Percentiles rank a stretch among this genome's conserved stretches.
Conservation (phyloP, 2,888 invertebrate species). For the Aradus depressus region DNA sequence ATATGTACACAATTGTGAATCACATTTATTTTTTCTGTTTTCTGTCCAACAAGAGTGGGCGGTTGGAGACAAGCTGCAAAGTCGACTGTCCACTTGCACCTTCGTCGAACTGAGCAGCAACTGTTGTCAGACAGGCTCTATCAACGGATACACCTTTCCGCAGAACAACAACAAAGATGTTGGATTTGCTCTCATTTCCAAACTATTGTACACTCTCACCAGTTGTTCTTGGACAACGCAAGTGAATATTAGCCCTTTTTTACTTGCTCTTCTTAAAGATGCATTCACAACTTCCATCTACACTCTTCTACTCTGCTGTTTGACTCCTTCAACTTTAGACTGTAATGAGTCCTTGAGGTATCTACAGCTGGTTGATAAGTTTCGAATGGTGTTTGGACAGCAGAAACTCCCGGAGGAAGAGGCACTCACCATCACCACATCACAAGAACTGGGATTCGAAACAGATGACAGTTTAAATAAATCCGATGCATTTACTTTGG, state of each 20-base stretch:
- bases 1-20: constrained; percentile 39
- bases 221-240: neutral
- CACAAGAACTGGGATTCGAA: constrained; percentile 10
- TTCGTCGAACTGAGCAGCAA: constrained; percentile 57
- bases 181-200: constrained; percentile 18
- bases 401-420: constrained; percentile 1
- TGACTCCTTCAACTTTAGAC: constrained; percentile 57
- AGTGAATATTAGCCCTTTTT: constrained; percentile 56
- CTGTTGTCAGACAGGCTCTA: too few species aligned
- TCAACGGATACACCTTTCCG: neutral
- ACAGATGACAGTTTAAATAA: constrained; percentile 24
- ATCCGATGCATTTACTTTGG: constrained; percentile 53
- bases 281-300: constrained; percentile 66
- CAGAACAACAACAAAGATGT: neutral
- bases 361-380: constrained; percentile 42
- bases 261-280: too few species aligned
- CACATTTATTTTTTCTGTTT: constrained; percentile 59
- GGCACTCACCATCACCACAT: too few species aligned
- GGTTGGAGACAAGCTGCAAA: constrained; percentile 52
- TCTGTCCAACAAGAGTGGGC: constrained; percentile 65
- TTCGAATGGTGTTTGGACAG: constrained; percentile 10
- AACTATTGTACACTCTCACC: constrained; percentile 14
- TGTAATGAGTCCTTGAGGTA: constrained; percentile 57
- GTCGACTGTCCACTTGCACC: constrained; percentile 59
- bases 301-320: constrained; percentile 58